phyloP scores from a whole-genome alignment of 1,140 invertebrate species.

The Portunus trituberculatus region DNA sequence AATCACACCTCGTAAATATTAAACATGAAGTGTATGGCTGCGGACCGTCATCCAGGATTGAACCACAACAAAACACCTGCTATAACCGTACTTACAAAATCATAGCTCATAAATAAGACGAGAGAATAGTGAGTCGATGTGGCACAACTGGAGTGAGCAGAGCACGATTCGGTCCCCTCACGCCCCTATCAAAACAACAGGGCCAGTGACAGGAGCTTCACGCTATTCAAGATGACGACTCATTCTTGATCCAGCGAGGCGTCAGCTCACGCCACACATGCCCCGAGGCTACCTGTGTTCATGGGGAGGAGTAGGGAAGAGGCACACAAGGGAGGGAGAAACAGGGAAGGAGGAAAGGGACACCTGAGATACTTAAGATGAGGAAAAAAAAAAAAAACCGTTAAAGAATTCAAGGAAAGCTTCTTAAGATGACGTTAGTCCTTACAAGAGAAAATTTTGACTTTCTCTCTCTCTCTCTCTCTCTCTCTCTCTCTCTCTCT shows the following conservation, averaged over 20 bases:
- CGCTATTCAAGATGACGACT: not conserved
- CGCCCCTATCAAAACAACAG: not conserved
- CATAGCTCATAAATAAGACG: not conserved
- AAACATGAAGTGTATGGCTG: too few species aligned
- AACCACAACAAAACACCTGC: too few species aligned
- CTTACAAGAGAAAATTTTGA: too few species aligned
- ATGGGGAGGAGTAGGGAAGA: not conserved
- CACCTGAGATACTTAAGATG: not conserved
- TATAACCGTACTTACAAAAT: too few species aligned
- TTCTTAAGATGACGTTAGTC: too few species aligned
- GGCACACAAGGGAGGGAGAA: not conserved
- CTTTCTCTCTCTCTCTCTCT: too few species aligned
- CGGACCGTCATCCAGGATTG: too few species aligned
- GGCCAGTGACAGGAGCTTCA: not conserved
- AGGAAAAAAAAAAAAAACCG: too few species aligned
- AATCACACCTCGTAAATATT: too few species aligned
- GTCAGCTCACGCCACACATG: not conserved
- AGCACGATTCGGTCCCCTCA: not conserved
- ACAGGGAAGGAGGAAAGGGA: not conserved
- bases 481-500: too few species aligned
- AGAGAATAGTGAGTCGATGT: not conserved
- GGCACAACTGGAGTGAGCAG: not conserved
- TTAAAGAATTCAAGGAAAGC: too few species aligned
- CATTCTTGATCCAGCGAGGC: slow-evolving; percentile 8
- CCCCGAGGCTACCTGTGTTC: not conserved